Percentiles rank a stretch among this genome's conserved stretches.
These are phyloP conservation scores for Prunella strophiata DNA, from an alignment of 2,797 vertebrate genomes.

Conservation along the genomic window DNA sequence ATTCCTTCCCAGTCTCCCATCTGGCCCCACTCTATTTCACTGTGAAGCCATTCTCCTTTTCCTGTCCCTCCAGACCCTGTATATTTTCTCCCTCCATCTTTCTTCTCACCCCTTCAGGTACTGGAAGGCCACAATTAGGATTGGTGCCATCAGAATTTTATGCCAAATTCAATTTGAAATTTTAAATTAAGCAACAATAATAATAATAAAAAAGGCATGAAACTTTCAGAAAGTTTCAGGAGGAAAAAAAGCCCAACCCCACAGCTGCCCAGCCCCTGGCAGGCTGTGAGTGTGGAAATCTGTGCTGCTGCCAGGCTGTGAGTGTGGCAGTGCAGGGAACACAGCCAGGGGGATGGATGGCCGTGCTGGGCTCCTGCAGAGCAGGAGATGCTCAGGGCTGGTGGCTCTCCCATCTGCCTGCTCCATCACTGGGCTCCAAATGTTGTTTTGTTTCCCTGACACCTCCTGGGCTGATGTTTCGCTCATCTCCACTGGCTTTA, in stretches of 20 bases:
- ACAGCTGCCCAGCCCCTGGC: not conserved
- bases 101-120: rapidly evolving
- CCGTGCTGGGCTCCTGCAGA: conserved; percentile 67
- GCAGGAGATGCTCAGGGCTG: conserved; percentile 71
- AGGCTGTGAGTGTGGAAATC: rapidly evolving
- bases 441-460: conserved; percentile 68
- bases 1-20: not conserved
- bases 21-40: not conserved
- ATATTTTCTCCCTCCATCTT: not conserved
- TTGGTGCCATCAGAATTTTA: not conserved
- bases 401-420: conserved; percentile 59
- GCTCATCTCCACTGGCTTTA: conserved; percentile 57
- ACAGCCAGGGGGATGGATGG: conserved; percentile 75
- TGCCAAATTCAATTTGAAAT: not conserved
- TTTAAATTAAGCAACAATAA: not conserved
- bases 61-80: not conserved
- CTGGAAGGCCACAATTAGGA: too few species aligned
- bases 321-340: conserved; percentile 68
- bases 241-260: not conserved
- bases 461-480: conserved; percentile 63
- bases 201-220: rapidly evolving
- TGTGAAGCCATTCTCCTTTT: not conserved
- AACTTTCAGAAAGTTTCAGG: conserved; percentile 51
- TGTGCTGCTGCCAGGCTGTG: not conserved
- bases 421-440: conserved; percentile 55